Evolutionary conservation across 2,113 vertebrate species (phyloP).

Genomic region (Phaetusa simplex): DNA sequence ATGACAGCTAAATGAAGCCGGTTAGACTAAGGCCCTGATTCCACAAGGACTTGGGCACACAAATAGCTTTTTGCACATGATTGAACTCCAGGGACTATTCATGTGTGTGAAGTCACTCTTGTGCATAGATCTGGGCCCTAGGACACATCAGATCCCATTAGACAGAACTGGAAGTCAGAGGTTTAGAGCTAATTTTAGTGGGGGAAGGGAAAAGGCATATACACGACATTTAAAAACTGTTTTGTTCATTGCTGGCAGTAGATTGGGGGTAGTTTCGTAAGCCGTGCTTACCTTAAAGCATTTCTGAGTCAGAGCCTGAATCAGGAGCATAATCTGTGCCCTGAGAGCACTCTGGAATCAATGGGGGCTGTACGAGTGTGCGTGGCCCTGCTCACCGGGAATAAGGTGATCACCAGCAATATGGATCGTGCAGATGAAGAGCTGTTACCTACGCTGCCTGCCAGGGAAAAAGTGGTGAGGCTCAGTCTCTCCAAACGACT

Average conservation of each 20-base stretch:
- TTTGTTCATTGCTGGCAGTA: background rate
- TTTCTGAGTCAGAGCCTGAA: background rate
- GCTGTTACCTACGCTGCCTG: background rate
- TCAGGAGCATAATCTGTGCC: background rate
- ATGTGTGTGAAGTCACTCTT: background rate
- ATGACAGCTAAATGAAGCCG: background rate
- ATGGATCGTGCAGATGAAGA: background rate
- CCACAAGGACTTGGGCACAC: background rate
- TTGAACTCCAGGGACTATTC: background rate
- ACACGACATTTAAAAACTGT: background rate
- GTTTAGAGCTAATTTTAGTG: background rate
- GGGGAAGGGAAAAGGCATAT: background rate
- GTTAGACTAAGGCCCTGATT: background rate
- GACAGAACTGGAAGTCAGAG: background rate
- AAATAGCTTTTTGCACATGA: background rate
- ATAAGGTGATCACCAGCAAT: background rate
- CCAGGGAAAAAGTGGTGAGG: background rate
- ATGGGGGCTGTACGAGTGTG: accelerated
- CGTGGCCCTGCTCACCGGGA: background rate
- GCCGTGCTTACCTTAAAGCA: background rate
- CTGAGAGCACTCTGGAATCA: background rate
- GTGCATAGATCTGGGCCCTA: background rate
- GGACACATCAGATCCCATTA: background rate
- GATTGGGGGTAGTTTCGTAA: background rate
- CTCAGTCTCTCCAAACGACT: background rate